A percentile compares a stretch with the other conserved stretches of the same genome.
phyloP scores from a whole-genome alignment of 2,113 vertebrate genomes.

The Blennius ocellaris region DNA sequence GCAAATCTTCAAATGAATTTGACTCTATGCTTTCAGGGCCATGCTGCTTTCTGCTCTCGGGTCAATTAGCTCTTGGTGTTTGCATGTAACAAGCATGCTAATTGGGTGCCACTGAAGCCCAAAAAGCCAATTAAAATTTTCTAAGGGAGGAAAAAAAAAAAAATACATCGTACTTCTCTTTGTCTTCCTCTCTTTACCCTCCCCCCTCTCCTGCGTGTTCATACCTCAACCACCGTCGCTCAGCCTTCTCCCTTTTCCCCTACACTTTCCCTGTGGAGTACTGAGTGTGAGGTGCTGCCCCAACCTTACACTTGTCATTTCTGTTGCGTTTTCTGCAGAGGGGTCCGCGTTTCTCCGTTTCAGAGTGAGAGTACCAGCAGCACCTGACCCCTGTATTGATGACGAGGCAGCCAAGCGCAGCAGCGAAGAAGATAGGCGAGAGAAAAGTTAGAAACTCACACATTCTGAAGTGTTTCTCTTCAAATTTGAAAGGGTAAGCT shows the following conservation, averaged over 20 bases:
- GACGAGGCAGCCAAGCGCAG: slow-evolving; percentile 45
- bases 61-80: slow-evolving; percentile 77
- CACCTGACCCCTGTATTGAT: slow-evolving; percentile 61
- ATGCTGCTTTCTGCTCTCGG: slow-evolving; percentile 52
- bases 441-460: slow-evolving; percentile 10
- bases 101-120: slow-evolving; percentile 73
- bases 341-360: slow-evolving; percentile 44
- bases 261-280: slow-evolving; percentile 25
- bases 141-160: slow-evolving; percentile 16
- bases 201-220: slow-evolving; percentile 24
- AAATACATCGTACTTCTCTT: slow-evolving; percentile 45
- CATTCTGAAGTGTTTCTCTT: slow-evolving; percentile 49
- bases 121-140: slow-evolving; percentile 78
- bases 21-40: slow-evolving; percentile 52
- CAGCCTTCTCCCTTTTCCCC: slow-evolving; percentile 1
- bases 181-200: slow-evolving; percentile 25
- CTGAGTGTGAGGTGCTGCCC: slow-evolving; percentile 28
- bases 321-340: slow-evolving; percentile 17
- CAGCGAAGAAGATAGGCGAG: slow-evolving; percentile 38
- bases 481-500: slow-evolving; percentile 49
- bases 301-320: slow-evolving; percentile 36
- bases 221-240: slow-evolving; percentile 24
- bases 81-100: slow-evolving; percentile 77
- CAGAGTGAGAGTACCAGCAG: slow-evolving; percentile 32
- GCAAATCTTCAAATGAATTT: slow-evolving; percentile 62